A percentile compares a stretch with the other conserved stretches of the same genome.
phyloP scores from a whole-genome alignment of 2,797 vertebrate species.

The Octomys mimax region DNA sequence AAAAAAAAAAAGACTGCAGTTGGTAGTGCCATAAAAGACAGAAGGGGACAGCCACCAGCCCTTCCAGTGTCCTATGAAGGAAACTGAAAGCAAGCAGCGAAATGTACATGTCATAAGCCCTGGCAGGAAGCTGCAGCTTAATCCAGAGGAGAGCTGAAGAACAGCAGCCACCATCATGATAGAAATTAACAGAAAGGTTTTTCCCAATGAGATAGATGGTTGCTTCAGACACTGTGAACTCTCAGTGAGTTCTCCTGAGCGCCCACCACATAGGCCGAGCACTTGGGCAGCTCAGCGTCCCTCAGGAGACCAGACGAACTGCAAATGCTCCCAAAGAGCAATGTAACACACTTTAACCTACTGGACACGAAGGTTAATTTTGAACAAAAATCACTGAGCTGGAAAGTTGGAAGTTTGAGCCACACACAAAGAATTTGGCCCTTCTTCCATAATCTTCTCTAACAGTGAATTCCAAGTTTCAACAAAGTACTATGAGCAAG shows the following conservation, averaged over 20 bases:
- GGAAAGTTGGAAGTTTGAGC: not conserved
- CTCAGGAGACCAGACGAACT: constrained; percentile 8
- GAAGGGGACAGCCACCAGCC: not conserved
- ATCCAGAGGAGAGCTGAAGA: constrained; percentile 46
- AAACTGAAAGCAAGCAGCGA: constrained; percentile 31
- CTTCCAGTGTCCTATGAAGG: not conserved
- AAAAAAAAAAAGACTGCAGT: not conserved
- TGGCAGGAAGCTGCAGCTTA: constrained; percentile 61
- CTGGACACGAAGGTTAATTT: not conserved
- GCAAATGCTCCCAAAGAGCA: constrained; percentile 1
- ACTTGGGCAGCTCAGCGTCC: not conserved
- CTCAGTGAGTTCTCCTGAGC: constrained; percentile 10
- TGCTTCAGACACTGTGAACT: constrained; percentile 27
- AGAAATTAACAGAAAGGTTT: constrained; percentile 56
- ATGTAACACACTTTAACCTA: not conserved
- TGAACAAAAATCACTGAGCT: not conserved
- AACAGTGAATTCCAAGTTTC: constrained; percentile 3
- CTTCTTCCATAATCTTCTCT: constrained; percentile 17
- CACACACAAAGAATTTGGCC: not conserved
- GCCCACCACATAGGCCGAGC: not conserved
- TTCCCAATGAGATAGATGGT: constrained; percentile 31
- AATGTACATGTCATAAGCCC: not conserved
- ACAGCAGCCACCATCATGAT: constrained; percentile 35
- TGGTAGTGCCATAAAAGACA: not conserved
- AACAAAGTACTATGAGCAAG: constrained; percentile 36